phyloP scores from a whole-genome alignment of 2,113 vertebrate species.

The Lophotis ruficrista region DNA sequence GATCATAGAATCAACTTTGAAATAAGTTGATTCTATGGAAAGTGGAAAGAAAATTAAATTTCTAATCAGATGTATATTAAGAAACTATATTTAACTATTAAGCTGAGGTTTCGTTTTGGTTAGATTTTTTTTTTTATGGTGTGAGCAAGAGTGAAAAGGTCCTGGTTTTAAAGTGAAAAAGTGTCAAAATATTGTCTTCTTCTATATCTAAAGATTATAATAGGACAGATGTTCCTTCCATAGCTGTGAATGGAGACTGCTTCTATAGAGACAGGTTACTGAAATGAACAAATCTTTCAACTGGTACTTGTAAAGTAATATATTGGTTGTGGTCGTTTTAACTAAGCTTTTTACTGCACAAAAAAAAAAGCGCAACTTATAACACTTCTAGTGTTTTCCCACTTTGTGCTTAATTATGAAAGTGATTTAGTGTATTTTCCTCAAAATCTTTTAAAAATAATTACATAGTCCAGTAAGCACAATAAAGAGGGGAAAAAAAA shows the following conservation, averaged over 20 bases:
- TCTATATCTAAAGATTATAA: background rate
- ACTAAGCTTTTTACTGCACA: background rate
- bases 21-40: too few species aligned
- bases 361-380: background rate
- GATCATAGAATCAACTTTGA: background rate
- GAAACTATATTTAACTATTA: background rate
- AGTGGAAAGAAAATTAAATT: background rate
- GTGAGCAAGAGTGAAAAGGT: background rate
- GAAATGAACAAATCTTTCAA: background rate
- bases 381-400: background rate
- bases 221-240: background rate
- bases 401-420: background rate
- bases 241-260: background rate
- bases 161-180: background rate
- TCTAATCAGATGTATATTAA: background rate
- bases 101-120: background rate
- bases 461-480: background rate
- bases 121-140: background rate
- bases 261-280: background rate
- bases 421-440: slow-evolving; percentile 4
- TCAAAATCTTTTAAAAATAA: slow-evolving; percentile 29
- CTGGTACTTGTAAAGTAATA: background rate
- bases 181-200: background rate
- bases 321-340: background rate
- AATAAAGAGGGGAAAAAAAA: background rate